phyloP scores from a whole-genome alignment of 2,113 vertebrate genomes.

The Nannobrachium achirus region DNA sequence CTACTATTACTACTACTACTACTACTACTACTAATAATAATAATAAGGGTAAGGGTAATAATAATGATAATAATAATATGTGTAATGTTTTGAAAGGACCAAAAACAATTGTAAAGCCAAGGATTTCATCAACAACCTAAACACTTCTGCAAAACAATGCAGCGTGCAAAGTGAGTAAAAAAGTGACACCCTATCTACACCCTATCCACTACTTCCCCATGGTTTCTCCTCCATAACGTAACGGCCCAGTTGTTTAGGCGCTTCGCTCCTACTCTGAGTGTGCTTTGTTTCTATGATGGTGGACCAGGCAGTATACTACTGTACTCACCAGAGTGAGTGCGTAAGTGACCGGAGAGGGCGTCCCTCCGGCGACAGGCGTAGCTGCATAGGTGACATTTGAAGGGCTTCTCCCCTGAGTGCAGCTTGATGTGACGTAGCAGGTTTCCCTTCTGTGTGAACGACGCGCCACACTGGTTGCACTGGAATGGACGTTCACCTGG shows the following conservation, averaged over 20 bases:
- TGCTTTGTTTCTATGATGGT: not conserved
- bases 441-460: conserved; percentile 99
- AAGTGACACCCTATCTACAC: conserved; percentile 53
- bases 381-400: conserved; percentile 99
- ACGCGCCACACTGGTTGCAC: conserved; percentile 97
- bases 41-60: no score
- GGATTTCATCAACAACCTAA: no score
- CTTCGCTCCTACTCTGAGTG: conserved; percentile 4
- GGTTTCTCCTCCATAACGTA: conserved; percentile 15
- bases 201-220: conserved; percentile 63
- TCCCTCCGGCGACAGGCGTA: conserved; percentile 97
- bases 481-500: conserved; percentile 97
- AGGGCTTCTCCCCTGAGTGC: conserved; percentile 98
- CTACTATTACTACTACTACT: no score
- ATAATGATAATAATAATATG: no score
- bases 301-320: conserved; percentile 52
- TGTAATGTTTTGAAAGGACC: no score
- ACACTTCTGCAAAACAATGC: no score
- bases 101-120: no score
- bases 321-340: conserved; percentile 94
- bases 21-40: no score
- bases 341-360: conserved; percentile 94
- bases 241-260: conserved; percentile 16
- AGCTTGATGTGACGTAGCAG: conserved; percentile 98
- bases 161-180: conserved; percentile 5